Evolutionary conservation across 1,140 invertebrate genomes (phyloP), one percentile per base, ranked within the genome.

Genomic region (Bradynema listronoti): DNA sequence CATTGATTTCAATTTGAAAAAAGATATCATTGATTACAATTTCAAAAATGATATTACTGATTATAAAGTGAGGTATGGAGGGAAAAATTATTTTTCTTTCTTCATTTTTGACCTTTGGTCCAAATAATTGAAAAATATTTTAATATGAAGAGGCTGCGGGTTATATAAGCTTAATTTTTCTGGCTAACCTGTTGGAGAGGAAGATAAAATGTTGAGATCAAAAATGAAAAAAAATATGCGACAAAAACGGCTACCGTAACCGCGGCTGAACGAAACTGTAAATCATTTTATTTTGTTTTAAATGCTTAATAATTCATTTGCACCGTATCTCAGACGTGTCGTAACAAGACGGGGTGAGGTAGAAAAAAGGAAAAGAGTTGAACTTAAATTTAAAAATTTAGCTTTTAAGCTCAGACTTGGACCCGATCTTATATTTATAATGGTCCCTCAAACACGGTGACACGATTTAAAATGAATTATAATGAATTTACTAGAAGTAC

Each of bases 181-280:
- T 45, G 19, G 14, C 27, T 14, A 49, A 72, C 70, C 54, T 74
- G 73, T 46, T 78, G 72, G 52, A 78, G 76, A 22, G 73, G 73
- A 11, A 75, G 57, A 52, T 75, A 75, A 5, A 63, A 45, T 6
- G 69, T 71, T 5, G 73, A 77, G 30, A 78, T 58, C 5, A 78
- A 33, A 50, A 75, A 75, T 0, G 68, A 63, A 32, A 77, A 62
- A 3, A 59, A 72, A 75, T 75, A 75, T 0, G 73, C 69, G 2
- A 78, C 65, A 41, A 73, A 75, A 11, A 78, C 73, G 2, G 64
- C 58, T 0, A 78, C 63, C 0, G 71, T 73, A 4, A 75, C 72
- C 9, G 71, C 71, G 19, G 69, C 63, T 22, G 66, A 58, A 7
- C 71, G 65, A 56, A 70, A 72, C 58, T 74, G 49, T 2, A 53